Conservation (phyloP, 2,113 vertebrate genomes). For the Desmodus rotundus region DNA sequence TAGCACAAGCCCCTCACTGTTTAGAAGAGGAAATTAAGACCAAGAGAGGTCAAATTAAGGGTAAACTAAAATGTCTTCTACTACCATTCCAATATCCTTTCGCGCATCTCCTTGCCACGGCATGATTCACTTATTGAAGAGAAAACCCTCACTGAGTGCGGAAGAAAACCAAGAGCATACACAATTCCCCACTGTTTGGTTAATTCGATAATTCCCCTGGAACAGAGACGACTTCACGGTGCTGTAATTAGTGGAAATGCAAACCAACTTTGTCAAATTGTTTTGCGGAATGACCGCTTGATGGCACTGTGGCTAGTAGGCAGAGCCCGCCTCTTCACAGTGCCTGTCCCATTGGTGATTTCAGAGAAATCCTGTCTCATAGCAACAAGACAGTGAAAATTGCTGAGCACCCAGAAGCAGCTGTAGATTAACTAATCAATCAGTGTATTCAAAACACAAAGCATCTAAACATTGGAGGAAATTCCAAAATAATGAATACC, state of each 20-base stretch:
- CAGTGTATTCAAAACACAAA: slow-evolving; percentile 37
- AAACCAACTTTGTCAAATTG: background rate
- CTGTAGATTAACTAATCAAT: slow-evolving; percentile 44
- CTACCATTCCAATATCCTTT: background rate
- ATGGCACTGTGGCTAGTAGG: slow-evolving; percentile 33
- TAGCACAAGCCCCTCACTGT: background rate
- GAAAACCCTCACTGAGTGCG: background rate
- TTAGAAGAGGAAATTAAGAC: background rate
- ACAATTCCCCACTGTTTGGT: background rate
- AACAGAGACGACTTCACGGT: background rate
- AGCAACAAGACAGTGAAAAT: slow-evolving; percentile 40
- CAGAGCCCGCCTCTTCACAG: background rate
- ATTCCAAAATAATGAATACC: slow-evolving; percentile 45
- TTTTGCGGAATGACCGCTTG: slow-evolving; percentile 23
- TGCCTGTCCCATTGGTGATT: background rate
- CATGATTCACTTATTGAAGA: background rate
- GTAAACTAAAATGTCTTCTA: background rate
- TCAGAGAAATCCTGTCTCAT: slow-evolving; percentile 1
- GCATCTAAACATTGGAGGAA: background rate
- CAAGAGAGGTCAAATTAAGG: background rate
- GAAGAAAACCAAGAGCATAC: background rate
- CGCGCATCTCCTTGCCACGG: background rate
- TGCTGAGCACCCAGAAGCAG: background rate
- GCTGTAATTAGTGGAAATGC: background rate
- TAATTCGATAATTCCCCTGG: background rate